phyloP scores from a whole-genome alignment of 2,888 invertebrate species.

The Morinoia aosen region DNA sequence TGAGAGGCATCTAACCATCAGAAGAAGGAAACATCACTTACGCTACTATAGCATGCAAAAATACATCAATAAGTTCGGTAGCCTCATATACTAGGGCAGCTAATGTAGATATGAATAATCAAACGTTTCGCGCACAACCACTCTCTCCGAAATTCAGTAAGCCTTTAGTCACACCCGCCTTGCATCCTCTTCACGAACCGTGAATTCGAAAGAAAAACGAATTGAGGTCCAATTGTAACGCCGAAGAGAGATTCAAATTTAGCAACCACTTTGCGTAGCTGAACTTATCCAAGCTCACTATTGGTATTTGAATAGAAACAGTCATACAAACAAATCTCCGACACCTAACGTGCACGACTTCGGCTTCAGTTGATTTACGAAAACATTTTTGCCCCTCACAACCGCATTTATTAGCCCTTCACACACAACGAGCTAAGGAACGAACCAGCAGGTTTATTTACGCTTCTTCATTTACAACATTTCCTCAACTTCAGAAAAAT shows the following conservation, averaged over 20 bases:
- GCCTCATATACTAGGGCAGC: not conserved
- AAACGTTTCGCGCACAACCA: not conserved
- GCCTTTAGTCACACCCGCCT: not conserved
- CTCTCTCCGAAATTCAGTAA: not conserved
- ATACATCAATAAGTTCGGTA: not conserved
- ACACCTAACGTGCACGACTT: not conserved
- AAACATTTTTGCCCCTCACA: not conserved
- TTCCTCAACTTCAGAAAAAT: not conserved
- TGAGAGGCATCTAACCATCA: not conserved
- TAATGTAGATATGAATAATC: not conserved
- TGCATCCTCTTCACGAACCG: not conserved
- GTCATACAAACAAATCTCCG: not conserved
- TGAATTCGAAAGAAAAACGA: not conserved
- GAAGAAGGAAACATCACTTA: not conserved
- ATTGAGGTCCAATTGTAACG: not conserved
- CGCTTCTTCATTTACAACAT: not conserved
- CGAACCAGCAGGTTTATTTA: not conserved
- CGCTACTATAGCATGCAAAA: constrained; percentile 1
- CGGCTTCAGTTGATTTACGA: not conserved
- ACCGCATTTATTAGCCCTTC: not conserved
- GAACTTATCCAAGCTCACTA: not conserved
- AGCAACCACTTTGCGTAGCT: not conserved
- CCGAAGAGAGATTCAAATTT: not conserved
- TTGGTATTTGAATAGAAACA: not conserved
- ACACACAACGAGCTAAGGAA: not conserved